phyloP scores from a whole-genome alignment of 2,888 invertebrate genomes.

The Cenopis cana region DNA sequence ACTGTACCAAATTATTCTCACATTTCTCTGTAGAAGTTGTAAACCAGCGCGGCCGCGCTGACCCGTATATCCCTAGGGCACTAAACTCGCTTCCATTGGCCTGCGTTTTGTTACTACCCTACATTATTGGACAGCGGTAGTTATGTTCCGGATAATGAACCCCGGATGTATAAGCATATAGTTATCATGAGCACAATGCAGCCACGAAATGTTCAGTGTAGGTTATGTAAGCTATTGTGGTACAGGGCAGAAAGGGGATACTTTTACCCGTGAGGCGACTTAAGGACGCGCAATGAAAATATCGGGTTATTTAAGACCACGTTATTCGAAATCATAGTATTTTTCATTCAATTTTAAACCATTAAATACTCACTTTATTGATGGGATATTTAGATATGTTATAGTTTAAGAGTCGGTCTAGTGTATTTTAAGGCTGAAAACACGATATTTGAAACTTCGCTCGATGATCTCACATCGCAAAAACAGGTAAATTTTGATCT shows the following conservation, averaged over 20 bases:
- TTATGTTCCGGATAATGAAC: constrained; percentile 64
- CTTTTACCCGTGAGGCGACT: background rate
- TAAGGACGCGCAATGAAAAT: background rate
- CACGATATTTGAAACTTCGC: too few relatives aligned
- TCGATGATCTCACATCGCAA: too few relatives aligned
- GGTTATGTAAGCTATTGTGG: background rate
- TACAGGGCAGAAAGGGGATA: background rate
- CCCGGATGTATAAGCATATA: constrained; percentile 53
- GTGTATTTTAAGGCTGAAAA: too few relatives aligned
- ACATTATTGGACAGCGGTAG: constrained; percentile 55
- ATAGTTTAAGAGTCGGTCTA: too few relatives aligned
- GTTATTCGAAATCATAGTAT: too few relatives aligned
- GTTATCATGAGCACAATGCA: constrained; percentile 40
- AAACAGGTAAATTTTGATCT: too few relatives aligned
- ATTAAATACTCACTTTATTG: too few relatives aligned
- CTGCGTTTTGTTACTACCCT: constrained; percentile 56
- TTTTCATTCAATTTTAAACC: too few relatives aligned
- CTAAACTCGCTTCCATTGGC: constrained; percentile 52
- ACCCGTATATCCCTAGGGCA: constrained; percentile 49
- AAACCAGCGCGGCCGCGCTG: background rate
- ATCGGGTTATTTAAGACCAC: too few relatives aligned
- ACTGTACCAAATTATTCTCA: too few relatives aligned
- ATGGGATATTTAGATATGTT: too few relatives aligned
- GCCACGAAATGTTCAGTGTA: constrained; percentile 16
- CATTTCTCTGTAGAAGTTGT: background rate